phyloP scores from a whole-genome alignment of 2,888 invertebrate genomes.

The Fragum fragum region DNA sequence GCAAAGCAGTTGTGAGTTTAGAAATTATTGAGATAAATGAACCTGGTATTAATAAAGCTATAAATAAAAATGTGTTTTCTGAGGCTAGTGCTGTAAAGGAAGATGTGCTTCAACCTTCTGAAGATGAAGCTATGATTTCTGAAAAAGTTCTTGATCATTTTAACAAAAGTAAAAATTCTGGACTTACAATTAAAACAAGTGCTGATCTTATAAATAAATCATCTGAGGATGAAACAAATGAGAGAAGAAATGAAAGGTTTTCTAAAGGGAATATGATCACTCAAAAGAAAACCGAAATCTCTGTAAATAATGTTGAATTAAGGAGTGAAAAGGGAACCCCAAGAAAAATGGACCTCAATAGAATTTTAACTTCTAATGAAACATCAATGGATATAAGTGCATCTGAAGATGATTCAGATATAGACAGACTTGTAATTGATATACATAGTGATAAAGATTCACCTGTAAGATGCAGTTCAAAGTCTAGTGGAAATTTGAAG shows the following conservation, averaged over 20 bases:
- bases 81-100: too few relatives aligned
- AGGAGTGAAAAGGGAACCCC: not conserved
- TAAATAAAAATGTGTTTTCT: too few relatives aligned
- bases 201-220: not conserved
- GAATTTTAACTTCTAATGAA: not conserved
- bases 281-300: not conserved
- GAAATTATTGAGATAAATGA: too few relatives aligned
- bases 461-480: not conserved
- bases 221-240: not conserved
- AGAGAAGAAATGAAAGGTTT: not conserved
- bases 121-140: too few relatives aligned
- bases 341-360: not conserved
- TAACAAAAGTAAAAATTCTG: too few relatives aligned
- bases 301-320: not conserved
- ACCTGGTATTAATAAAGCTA: too few relatives aligned
- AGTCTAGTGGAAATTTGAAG: not conserved
- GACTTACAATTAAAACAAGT: too few relatives aligned
- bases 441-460: conserved; percentile 37
- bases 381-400: not conserved
- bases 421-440: conserved; percentile 55
- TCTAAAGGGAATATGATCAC: too few relatives aligned
- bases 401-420: conserved; percentile 47
- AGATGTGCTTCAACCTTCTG: too few relatives aligned
- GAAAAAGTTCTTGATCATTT: too few relatives aligned
- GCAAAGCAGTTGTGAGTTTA: too few relatives aligned